phyloP scores from a whole-genome alignment of 2,113 vertebrate species.

The Nipponia nippon region DNA sequence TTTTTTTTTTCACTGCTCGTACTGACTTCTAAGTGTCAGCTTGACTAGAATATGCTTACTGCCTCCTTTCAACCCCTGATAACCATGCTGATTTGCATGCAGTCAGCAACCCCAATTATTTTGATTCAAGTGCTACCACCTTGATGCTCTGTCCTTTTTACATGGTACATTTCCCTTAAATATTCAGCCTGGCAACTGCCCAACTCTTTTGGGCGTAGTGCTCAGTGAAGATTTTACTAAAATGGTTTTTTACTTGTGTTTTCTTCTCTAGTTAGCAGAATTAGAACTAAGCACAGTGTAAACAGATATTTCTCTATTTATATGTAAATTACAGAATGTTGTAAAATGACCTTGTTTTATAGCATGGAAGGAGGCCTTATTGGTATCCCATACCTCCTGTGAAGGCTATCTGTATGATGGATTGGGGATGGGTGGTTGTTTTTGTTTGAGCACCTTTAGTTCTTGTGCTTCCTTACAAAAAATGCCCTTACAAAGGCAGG shows the following conservation, averaged over 20 bases:
- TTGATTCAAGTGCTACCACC: not conserved
- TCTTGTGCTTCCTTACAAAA: not conserved
- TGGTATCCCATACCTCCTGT: not conserved
- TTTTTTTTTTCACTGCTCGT: not conserved
- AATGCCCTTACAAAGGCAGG: not conserved
- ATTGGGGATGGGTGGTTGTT: not conserved
- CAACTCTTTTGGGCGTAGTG: fast-evolving
- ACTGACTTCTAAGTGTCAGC: not conserved
- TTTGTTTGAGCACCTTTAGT: not conserved
- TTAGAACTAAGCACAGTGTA: not conserved
- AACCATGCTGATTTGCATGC: not conserved
- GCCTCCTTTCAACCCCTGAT: not conserved
- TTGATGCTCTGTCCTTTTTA: not conserved
- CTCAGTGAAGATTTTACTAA: not conserved
- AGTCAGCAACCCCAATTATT: not conserved
- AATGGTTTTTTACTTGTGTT: not conserved
- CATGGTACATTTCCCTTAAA: not conserved
- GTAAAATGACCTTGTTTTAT: not conserved
- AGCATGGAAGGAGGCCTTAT: not conserved
- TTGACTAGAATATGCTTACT: not conserved
- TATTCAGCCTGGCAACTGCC: not conserved
- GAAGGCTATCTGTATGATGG: not conserved
- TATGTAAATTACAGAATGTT: not conserved
- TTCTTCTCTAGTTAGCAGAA: not conserved
- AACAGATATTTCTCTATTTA: not conserved